Evolutionary conservation across 2,888 invertebrate species (phyloP).

Genomic region (Venustoraphidia nigricollis): DNA sequence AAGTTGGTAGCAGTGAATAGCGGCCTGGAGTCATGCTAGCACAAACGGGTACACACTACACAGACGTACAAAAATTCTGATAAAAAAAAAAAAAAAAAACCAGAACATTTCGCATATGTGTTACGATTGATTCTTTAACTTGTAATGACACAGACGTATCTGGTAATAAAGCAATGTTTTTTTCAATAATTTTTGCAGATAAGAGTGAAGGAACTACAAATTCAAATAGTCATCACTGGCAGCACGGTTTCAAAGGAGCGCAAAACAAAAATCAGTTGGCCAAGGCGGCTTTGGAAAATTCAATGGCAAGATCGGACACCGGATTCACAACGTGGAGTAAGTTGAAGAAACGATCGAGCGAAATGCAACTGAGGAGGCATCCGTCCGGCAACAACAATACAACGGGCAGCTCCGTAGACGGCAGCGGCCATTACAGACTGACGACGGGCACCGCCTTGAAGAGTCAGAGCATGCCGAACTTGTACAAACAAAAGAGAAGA

Average conservation of each 20-base stretch:
- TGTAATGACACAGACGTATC: too few relatives aligned
- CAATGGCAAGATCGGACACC: constrained; percentile 79
- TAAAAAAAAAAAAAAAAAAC: too few relatives aligned
- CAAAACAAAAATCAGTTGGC: constrained; percentile 12
- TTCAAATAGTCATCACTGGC: constrained; percentile 21
- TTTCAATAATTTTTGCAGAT: constrained; percentile 17
- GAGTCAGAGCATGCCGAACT: constrained; percentile 69
- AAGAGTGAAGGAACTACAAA: constrained; percentile 20
- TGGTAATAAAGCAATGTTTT: constrained; percentile 19
- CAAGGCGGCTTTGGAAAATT: constrained; percentile 37
- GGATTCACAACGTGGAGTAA: constrained; percentile 84
- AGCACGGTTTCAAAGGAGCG: constrained; percentile 16
- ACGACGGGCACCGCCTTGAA: constrained; percentile 42
- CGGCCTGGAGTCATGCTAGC: too few relatives aligned
- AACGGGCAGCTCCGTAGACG: constrained; percentile 36
- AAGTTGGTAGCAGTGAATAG: too few relatives aligned
- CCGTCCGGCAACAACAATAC: constrained; percentile 64
- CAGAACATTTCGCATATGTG: too few relatives aligned
- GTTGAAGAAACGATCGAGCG: constrained; percentile 54
- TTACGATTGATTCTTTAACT: too few relatives aligned
- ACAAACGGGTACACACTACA: too few relatives aligned
- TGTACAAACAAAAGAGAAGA: constrained; percentile 33
- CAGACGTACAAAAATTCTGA: too few relatives aligned
- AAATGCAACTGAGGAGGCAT: constrained; percentile 54
- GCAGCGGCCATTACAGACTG: constrained; percentile 34